Evolutionary conservation across 2,797 vertebrate species (phyloP), one percentile per base, ranked within the genome.

Genomic region (Sebastes variabilis): DNA sequence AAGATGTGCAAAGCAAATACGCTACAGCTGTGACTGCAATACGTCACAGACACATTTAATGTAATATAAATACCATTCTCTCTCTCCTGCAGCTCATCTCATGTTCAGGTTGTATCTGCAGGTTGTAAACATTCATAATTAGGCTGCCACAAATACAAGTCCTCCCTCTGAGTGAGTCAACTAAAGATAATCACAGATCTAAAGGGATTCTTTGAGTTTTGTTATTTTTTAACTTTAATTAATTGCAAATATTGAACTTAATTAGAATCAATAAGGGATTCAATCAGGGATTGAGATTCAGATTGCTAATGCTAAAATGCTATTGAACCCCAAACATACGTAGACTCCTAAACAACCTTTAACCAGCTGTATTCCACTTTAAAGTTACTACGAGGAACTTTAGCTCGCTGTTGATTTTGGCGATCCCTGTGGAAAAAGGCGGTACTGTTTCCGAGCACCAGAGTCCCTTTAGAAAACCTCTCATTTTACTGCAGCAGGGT

Each of bases 211-310:
- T 46, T 32, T 54, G 13, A 58, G 27, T 72, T 79, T 71, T 24
- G 11, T 9, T 32, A 20, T 52, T 68, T 61, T 56, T n/a, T 30
- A 42, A 70, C 22, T 80, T 72, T n/a, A 60, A 79, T 68, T 60
- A 65, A 29, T 59, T 59, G 4, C 5, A 55, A 20, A 59, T 29
- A 67, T 22, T 54, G 12, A 49, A 49, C 3, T 42, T 61, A 27
- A 65, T 54, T 46, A 64, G 18, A 66, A 11, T 9, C 4, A 72
- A 7, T 12, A 6, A 52, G n/a, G 20, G 6, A 76, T 55, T 9
- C 3, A 72, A 7, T 12, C 8, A 52, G n/a, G 20, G 6, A 76
- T 55, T 38, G 4, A 11, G 34, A 34, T 34, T 34, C 34, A 34
- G 34, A n/a, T 52, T 52, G n/a, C 52, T 54, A 54, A 22, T 54